Percentiles rank a stretch among this genome's conserved stretches.
Conservation (phyloP, 2,113 vertebrate species). For the Tragelaphus scriptus region DNA sequence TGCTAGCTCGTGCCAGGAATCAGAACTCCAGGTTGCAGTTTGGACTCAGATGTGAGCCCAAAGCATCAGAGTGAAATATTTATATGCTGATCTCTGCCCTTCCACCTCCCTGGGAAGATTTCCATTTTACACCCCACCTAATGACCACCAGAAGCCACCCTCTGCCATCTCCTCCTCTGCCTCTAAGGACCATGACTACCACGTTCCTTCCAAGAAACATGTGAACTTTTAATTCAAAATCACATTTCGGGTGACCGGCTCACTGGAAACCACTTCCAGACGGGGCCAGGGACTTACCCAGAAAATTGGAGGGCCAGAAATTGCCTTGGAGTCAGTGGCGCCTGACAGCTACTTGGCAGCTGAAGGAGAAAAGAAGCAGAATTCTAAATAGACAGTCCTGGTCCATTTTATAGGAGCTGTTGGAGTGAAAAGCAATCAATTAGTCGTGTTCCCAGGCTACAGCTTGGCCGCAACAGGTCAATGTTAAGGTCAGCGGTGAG, state of each 20-base stretch:
- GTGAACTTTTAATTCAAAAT: background rate
- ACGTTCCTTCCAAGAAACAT: background rate
- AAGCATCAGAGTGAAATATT: background rate
- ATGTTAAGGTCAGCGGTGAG: background rate
- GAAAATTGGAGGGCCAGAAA: background rate
- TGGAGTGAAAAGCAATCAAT: background rate
- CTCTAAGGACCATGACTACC: background rate
- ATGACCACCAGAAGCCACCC: background rate
- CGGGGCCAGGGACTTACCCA: background rate
- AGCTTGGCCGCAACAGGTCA: background rate
- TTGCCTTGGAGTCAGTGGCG: background rate
- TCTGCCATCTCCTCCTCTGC: background rate
- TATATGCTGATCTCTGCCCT: background rate
- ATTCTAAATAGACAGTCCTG: background rate
- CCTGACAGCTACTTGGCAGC: background rate
- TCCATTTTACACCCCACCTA: background rate
- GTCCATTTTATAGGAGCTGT: background rate
- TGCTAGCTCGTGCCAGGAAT: background rate
- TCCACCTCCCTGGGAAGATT: background rate
- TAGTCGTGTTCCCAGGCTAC: background rate
- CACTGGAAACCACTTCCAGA: background rate
- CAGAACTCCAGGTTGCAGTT: fast-evolving
- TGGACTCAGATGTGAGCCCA: background rate
- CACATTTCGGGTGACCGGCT: background rate
- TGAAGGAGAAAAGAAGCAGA: background rate